Conservation (phyloP, 1,140 invertebrate species). For the Aphelinus certus region DNA sequence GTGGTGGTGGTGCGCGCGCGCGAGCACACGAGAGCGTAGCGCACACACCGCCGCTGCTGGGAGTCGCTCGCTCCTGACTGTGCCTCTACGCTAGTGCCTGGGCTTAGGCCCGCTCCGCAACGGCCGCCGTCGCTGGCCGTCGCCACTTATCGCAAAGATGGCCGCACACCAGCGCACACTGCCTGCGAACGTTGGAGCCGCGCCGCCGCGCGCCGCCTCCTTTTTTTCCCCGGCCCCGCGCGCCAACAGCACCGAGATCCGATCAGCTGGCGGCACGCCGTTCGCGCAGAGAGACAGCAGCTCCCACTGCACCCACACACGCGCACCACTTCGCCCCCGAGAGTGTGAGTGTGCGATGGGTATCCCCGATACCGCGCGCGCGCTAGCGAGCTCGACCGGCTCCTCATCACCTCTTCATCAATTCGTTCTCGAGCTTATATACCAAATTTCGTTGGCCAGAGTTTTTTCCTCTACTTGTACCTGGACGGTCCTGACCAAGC, state of each 20-base stretch:
- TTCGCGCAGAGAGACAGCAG: too few relatives aligned
- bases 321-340: too few relatives aligned
- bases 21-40: slow-evolving; percentile 13
- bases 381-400: too few relatives aligned
- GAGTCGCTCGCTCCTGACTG: background rate
- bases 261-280: slow-evolving; percentile 5
- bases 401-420: too few relatives aligned
- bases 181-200: background rate
- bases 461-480: too few relatives aligned
- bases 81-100: background rate
- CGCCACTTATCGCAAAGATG: slow-evolving; percentile 20
- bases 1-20: background rate
- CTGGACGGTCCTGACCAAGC: too few relatives aligned
- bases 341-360: too few relatives aligned
- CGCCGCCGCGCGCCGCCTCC: background rate
- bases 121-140: background rate
- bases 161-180: slow-evolving; percentile 29
- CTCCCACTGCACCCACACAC: too few relatives aligned
- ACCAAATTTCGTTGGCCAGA: too few relatives aligned
- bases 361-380: too few relatives aligned
- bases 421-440: too few relatives aligned
- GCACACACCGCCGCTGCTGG: background rate
- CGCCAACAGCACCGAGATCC: background rate
- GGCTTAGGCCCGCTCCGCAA: slow-evolving; percentile 30
- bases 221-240: slow-evolving; percentile 5